Conservation (phyloP, 2,888 invertebrate genomes). For the Pachycephus smyrnensis region DNA sequence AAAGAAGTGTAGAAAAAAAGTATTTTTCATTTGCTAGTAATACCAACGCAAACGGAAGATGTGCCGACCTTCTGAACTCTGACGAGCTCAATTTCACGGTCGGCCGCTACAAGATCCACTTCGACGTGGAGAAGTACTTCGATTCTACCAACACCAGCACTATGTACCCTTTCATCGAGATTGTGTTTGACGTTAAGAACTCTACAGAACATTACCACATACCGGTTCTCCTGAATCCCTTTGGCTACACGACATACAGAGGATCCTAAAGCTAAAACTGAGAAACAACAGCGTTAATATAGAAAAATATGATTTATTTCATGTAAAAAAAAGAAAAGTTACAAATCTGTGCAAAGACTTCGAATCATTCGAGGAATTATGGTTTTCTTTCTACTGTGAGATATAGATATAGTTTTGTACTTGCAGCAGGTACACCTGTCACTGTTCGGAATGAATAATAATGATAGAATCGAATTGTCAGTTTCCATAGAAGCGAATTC, state of each 20-base stretch:
- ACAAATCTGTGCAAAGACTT: background rate
- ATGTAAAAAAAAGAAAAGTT: background rate
- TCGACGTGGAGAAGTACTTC: conserved; percentile 78
- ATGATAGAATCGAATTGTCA: background rate
- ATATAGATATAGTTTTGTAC: background rate
- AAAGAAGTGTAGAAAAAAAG: background rate
- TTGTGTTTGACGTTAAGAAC: conserved; percentile 74
- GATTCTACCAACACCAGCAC: conserved; percentile 70
- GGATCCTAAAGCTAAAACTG: conserved; percentile 69
- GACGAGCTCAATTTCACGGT: conserved; percentile 68
- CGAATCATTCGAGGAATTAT: background rate
- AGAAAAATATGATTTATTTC: background rate
- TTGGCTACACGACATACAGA: conserved; percentile 81
- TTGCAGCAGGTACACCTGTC: background rate
- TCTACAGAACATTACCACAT: conserved; percentile 78
- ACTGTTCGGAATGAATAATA: background rate
- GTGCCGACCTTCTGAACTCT: conserved; percentile 71
- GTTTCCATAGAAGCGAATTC: background rate
- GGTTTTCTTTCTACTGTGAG: background rate
- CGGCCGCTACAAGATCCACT: conserved; percentile 79
- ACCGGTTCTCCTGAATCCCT: conserved; percentile 79
- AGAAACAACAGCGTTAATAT: background rate
- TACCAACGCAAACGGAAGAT: conserved; percentile 76
- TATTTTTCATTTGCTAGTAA: conserved; percentile 36
- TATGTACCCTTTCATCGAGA: conserved; percentile 81